These are phyloP conservation scores for Mythimna albipuncta DNA, from an alignment of 2,888 invertebrate species.

Conservation along the genomic window DNA sequence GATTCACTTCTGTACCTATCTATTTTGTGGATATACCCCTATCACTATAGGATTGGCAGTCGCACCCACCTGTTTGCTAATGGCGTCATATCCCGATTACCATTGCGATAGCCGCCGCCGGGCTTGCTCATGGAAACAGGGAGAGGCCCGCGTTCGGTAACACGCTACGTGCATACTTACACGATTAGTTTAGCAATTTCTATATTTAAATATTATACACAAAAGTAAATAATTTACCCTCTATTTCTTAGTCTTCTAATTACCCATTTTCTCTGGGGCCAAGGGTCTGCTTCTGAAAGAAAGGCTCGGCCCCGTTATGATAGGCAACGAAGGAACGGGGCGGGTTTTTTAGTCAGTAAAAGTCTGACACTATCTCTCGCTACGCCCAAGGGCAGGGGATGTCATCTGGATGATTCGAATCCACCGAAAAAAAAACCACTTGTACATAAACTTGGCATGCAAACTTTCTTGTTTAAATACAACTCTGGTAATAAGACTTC, in stretches of 20 bases:
- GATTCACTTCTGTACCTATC: too few species aligned
- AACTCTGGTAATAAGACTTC: slow-evolving; percentile 37
- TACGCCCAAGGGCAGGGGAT: too few species aligned
- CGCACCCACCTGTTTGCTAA: slow-evolving; percentile 46
- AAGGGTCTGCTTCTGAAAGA: too few species aligned
- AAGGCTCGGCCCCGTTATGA: too few species aligned
- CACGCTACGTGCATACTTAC: slow-evolving; percentile 25
- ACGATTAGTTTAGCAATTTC: neutral
- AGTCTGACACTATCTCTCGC: too few species aligned
- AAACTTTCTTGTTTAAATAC: slow-evolving; percentile 42
- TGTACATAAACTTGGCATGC: slow-evolving; percentile 24
- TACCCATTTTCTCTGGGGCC: neutral
- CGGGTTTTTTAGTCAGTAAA: too few species aligned
- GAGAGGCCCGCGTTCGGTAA: slow-evolving; percentile 27
- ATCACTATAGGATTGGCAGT: slow-evolving; percentile 38
- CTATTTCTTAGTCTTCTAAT: slow-evolving; percentile 1
- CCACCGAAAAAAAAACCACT: neutral
- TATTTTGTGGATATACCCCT: slow-evolving; percentile 12
- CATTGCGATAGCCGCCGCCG: slow-evolving; percentile 29
- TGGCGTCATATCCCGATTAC: slow-evolving; percentile 45
- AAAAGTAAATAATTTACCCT: slow-evolving; percentile 21
- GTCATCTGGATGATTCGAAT: too few species aligned
- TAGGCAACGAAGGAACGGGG: too few species aligned
- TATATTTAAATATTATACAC: neutral
- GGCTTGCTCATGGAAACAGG: slow-evolving; percentile 19